Base-by-base conservation (phyloP, 2,113 vertebrate species). In the Leucopsar rothschildi region DNA sequence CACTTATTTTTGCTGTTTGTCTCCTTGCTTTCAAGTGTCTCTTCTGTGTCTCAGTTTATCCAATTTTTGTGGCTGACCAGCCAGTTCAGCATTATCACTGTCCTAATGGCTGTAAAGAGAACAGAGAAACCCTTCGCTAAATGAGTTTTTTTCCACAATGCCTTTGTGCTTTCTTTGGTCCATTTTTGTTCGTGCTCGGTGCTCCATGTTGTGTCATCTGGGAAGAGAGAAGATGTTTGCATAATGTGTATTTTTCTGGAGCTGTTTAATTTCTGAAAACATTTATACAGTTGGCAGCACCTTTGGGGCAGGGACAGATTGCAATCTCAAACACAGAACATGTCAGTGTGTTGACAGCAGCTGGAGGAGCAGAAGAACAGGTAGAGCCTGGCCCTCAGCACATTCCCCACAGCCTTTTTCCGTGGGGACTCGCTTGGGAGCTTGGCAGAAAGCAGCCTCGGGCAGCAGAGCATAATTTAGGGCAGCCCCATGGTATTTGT, bases 1-100 rank as follows among this genome's bases (percentile, higher is more conserved):
- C 88, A 60, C 72, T 93, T 90, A 68, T 60, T 94, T 96, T 95
- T 95, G 55, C 69, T 55, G 79, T 92, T 95, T 93, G 72, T 88
- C 88, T 94, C 69, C 82, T 92, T 71, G 61, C 86, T 92, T 91
- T 95, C 92, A 90, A 3, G 88, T 94, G 49, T 92, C 49, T 96
- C 88, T 83, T 96, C 66, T 56, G 40, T 69, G 83, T 95, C 92
- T 94, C 81, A 85, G 55, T 92, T 93, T 80, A 94, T 94, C 50
- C 35, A 91, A 52, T 88, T 94, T 92, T 91, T 82, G 69, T 88
- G 90, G 39, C 91, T 80, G 86, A 69, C 73, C 55, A 88, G 73
- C 53, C 84, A 70, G 52, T 93, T 92, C 78, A 82, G 47, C 83
- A 80, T 94, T 97, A 90, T 92, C 33, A 0, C 86, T 80, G 39